phyloP scores from a whole-genome alignment of 1,140 invertebrate species.

The Psix sp. region DNA sequence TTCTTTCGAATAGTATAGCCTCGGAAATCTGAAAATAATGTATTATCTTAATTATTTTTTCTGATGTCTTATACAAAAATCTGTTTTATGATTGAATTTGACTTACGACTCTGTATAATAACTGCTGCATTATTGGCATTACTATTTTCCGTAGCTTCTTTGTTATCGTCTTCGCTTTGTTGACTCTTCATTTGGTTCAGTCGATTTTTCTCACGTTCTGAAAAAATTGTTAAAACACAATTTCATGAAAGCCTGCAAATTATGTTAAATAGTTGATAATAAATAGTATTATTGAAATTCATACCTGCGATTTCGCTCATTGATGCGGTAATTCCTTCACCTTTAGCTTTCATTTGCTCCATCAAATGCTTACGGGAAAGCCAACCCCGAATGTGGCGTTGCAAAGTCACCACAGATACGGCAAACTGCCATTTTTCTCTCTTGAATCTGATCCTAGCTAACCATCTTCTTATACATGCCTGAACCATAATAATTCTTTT shows the following conservation, averaged over 20 bases:
- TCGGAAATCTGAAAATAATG: conserved; percentile 78
- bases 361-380: conserved; percentile 77
- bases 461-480: conserved; percentile 83
- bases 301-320: conserved; percentile 55
- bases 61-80: background rate
- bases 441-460: conserved; percentile 80
- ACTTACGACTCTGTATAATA: conserved; percentile 83
- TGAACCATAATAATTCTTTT: conserved; percentile 85
- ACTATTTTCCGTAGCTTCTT: conserved; percentile 55
- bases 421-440: conserved; percentile 81
- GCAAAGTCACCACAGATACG: conserved; percentile 81
- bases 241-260: background rate
- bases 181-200: conserved; percentile 59
- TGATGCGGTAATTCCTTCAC: conserved; percentile 43
- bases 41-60: background rate
- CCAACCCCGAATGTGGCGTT: conserved; percentile 83
- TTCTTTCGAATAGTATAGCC: conserved; percentile 82
- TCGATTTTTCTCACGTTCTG: conserved; percentile 70
- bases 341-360: conserved; percentile 71
- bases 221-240: conserved; percentile 18
- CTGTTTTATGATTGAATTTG: background rate
- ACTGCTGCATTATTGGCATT: conserved; percentile 80
- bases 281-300: background rate
- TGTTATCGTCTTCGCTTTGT: conserved; percentile 8
- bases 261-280: background rate